Evolutionary conservation across 2,113 vertebrate species (phyloP).

Genomic region (Pitta sordida): DNA sequence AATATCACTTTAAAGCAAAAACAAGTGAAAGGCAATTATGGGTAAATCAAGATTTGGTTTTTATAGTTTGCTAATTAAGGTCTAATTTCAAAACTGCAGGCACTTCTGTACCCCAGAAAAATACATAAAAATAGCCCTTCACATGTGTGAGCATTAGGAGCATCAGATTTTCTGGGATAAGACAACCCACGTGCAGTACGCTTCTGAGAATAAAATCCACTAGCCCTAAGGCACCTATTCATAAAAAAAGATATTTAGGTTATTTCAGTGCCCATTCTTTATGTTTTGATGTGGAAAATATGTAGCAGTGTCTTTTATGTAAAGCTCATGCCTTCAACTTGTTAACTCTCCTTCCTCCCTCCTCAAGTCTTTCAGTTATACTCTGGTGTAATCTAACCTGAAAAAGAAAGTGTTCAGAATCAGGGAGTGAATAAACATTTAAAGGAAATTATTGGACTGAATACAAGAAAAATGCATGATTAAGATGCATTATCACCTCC

Average conservation of each 20-base stretch:
- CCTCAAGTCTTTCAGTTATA: not conserved
- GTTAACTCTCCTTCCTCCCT: constrained; percentile 3
- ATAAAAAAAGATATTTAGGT: constrained; percentile 22
- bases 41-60: not conserved
- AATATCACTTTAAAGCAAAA: constrained; percentile 4
- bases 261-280: constrained; percentile 13
- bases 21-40: not conserved
- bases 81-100: constrained; percentile 37
- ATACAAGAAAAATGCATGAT: not conserved
- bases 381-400: not conserved
- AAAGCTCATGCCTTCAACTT: not conserved
- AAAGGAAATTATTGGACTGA: not conserved
- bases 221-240: not conserved
- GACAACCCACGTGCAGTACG: not conserved
- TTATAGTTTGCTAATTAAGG: not conserved
- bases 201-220: not conserved
- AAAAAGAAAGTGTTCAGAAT: not conserved
- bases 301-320: constrained; percentile 8
- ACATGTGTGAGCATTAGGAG: not conserved
- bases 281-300: constrained; percentile 35
- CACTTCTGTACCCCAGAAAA: not conserved
- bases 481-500: not conserved
- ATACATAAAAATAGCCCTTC: not conserved
- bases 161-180: not conserved
- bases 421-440: not conserved